phyloP scores from a whole-genome alignment of 2,113 vertebrate genomes.

The Abramis brama region DNA sequence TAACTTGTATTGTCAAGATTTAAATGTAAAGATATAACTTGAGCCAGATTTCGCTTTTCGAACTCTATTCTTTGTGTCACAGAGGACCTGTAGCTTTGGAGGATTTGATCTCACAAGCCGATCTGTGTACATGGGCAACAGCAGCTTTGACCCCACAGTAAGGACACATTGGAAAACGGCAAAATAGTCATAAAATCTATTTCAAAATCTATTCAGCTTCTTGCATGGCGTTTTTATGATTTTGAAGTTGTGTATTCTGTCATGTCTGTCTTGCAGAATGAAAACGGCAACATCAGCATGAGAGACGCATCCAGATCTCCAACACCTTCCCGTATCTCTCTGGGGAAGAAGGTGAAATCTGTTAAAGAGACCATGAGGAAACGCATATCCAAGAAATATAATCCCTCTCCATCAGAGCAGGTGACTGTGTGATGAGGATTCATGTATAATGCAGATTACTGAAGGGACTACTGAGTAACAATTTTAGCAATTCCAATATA shows the following conservation, averaged over 20 bases:
- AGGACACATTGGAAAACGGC: slow-evolving; percentile 19
- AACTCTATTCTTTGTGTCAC: slow-evolving; percentile 52
- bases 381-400: slow-evolving; percentile 93
- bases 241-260: neutral
- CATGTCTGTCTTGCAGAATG: slow-evolving; percentile 72
- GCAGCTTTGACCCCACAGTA: slow-evolving; percentile 63
- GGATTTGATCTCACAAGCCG: slow-evolving; percentile 93
- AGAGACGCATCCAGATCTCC: slow-evolving; percentile 88
- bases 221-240: neutral
- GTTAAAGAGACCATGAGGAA: slow-evolving; percentile 98
- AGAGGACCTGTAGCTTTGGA: slow-evolving; percentile 98
- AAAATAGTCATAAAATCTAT: neutral
- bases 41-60: neutral
- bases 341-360: slow-evolving; percentile 96
- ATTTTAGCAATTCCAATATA: neutral
- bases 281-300: slow-evolving; percentile 79
- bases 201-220: neutral
- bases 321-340: slow-evolving; percentile 84
- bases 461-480: neutral
- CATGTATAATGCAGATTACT: neutral
- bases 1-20: neutral
- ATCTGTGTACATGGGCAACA: slow-evolving; percentile 76
- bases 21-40: neutral
- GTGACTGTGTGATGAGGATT: slow-evolving; percentile 60
- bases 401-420: slow-evolving; percentile 85